Percentiles rank a stretch among this genome's conserved stretches.
Conservation (phyloP, 1,140 invertebrate species). For the Linepithema humile region DNA sequence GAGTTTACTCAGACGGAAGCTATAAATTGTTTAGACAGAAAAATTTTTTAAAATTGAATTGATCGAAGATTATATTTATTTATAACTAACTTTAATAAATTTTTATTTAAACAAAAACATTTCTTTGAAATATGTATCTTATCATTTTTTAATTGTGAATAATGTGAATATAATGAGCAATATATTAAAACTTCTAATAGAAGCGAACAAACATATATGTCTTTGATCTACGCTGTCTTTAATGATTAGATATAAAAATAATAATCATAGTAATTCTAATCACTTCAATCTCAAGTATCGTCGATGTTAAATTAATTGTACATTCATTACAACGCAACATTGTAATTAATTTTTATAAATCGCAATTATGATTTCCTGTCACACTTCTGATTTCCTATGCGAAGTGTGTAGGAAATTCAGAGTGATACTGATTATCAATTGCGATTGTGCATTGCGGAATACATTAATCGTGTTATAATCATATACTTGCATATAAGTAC, state of each 20-base stretch:
- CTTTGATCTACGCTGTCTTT: too few relatives aligned
- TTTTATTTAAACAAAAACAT: neutral
- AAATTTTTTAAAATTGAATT: neutral
- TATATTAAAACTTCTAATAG: neutral
- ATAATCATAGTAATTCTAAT: neutral
- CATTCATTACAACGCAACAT: neutral
- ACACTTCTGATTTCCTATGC: neutral
- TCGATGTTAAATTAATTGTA: neutral
- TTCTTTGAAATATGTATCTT: neutral
- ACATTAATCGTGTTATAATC: neutral
- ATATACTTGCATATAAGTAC: neutral
- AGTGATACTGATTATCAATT: neutral
- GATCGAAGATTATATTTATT: neutral
- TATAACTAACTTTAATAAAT: neutral
- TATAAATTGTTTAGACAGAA: neutral
- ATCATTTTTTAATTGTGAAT: neutral
- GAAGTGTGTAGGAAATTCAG: neutral
- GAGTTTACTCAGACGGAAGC: neutral
- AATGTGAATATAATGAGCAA: neutral
- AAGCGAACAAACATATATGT: neutral
- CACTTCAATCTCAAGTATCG: neutral
- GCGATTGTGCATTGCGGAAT: neutral
- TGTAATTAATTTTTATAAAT: neutral
- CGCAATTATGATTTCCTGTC: neutral
- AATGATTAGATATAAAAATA: neutral